These are phyloP conservation scores for Rhinichthys klamathensis DNA, from an alignment of 2,113 vertebrate species.

Conservation along the genomic window DNA sequence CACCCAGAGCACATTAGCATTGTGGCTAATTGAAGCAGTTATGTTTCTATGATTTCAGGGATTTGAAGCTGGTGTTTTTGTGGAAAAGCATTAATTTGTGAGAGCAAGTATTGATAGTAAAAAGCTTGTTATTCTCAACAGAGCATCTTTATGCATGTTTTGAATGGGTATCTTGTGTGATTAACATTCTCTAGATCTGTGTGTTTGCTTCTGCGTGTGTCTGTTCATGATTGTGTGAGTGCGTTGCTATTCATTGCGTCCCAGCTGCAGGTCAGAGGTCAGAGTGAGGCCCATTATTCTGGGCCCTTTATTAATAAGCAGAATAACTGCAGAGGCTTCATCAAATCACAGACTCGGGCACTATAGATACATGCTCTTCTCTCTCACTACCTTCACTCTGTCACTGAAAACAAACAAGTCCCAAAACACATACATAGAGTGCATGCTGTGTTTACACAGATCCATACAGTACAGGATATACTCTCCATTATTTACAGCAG, in stretches of 20 bases:
- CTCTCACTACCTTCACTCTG: constrained; percentile 11
- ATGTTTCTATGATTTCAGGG: background rate
- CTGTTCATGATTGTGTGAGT: constrained; percentile 1
- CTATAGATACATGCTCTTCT: constrained; percentile 1
- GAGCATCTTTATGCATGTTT: background rate
- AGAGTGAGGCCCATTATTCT: constrained; percentile 26
- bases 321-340: constrained; percentile 30
- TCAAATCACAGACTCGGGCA: background rate
- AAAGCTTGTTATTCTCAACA: too few species aligned
- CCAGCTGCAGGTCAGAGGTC: constrained; percentile 33
- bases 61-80: background rate
- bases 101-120: too few species aligned
- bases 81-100: background rate
- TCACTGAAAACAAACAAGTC: constrained; percentile 22
- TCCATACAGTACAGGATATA: constrained; percentile 30
- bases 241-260: constrained; percentile 5
- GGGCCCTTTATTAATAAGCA: constrained; percentile 43
- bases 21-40: background rate
- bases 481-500: constrained; percentile 51
- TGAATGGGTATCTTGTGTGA: background rate
- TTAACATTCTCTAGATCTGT: background rate
- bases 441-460: constrained; percentile 8
- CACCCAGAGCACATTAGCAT: background rate
- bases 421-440: constrained; percentile 3
- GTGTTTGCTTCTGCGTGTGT: background rate